Percentiles rank a stretch among this genome's conserved stretches.
Evolutionary conservation across 2,888 invertebrate genomes (phyloP).

Genomic region (Epinotia brunnichana): DNA sequence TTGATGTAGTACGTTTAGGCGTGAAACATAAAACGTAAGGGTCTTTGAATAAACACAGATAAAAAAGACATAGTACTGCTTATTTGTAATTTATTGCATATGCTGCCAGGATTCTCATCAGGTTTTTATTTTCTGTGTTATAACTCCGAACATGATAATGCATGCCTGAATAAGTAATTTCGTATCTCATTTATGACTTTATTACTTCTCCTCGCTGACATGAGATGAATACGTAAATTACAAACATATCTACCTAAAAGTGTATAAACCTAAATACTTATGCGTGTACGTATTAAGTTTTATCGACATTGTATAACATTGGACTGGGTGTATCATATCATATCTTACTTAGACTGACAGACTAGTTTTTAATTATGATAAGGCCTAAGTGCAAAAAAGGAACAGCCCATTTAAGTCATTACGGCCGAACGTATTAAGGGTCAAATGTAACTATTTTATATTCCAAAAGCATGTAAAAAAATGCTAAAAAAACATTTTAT

Average conservation of each 20-base stretch:
- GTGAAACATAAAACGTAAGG: conserved; percentile 42
- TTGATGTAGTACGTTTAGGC: conserved; percentile 37
- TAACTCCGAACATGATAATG: conserved; percentile 23
- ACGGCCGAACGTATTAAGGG: too few species aligned
- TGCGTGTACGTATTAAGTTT: too few species aligned
- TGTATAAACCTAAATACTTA: neutral
- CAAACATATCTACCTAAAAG: neutral
- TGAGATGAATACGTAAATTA: conserved; percentile 16
- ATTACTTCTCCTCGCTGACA: conserved; percentile 13
- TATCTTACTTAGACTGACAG: too few species aligned
- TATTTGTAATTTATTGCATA: conserved; percentile 44
- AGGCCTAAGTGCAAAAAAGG: too few species aligned
- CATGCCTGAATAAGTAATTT: conserved; percentile 34
- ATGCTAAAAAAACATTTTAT: too few species aligned
- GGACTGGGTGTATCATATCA: too few species aligned
- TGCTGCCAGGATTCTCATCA: conserved; percentile 31
- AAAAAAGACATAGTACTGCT: conserved; percentile 45
- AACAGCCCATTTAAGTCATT: too few species aligned
- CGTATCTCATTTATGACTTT: conserved; percentile 22
- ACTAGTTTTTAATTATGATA: too few species aligned
- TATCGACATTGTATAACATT: too few species aligned
- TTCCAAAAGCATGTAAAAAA: too few species aligned
- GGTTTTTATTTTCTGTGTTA: conserved; percentile 26
- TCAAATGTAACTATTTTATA: too few species aligned
- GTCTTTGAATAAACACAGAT: conserved; percentile 40